phyloP scores from a whole-genome alignment of 2,888 invertebrate genomes.

The Oscheius sp. region DNA sequence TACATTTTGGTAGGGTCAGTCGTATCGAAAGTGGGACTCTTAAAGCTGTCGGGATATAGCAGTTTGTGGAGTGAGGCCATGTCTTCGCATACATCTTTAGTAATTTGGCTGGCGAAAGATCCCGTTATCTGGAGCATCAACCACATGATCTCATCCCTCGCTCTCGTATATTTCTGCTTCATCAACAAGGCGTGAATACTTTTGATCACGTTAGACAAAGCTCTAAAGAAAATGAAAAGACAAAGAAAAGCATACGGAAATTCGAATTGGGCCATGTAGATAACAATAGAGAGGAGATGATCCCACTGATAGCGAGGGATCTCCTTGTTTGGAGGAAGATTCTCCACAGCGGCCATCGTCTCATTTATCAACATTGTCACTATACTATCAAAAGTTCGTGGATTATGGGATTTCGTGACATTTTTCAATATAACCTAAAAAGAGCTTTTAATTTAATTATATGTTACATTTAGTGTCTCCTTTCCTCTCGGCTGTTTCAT shows the following conservation, averaged over 20 bases:
- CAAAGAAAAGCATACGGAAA: background rate
- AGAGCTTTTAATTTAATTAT: background rate
- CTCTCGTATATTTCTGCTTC: slow-evolving; percentile 76
- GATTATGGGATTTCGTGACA: background rate
- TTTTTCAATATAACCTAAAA: background rate
- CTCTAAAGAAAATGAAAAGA: slow-evolving; percentile 24
- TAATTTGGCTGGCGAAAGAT: slow-evolving; percentile 82
- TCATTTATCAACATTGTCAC: slow-evolving; percentile 43
- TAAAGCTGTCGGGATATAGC: slow-evolving; percentile 41
- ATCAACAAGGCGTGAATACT: slow-evolving; percentile 26
- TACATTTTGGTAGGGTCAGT: slow-evolving; percentile 45
- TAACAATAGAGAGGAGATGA: slow-evolving; percentile 40
- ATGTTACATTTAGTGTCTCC: slow-evolving; percentile 28
- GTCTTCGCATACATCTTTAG: slow-evolving; percentile 36
- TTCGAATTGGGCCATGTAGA: slow-evolving; percentile 30
- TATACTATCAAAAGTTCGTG: slow-evolving; percentile 32
- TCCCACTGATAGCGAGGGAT: slow-evolving; percentile 55
- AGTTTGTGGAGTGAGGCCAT: slow-evolving; percentile 39
- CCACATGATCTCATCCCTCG: slow-evolving; percentile 99
- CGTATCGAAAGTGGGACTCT: slow-evolving; percentile 34
- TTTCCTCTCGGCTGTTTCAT: slow-evolving; percentile 64
- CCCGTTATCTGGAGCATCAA: slow-evolving; percentile 94
- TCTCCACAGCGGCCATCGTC: slow-evolving; percentile 45
- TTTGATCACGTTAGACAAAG: slow-evolving; percentile 33
- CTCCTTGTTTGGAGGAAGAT: slow-evolving; percentile 36